Evolutionary conservation across 2,888 invertebrate species (phyloP).

Genomic region (Aromia moschata): DNA sequence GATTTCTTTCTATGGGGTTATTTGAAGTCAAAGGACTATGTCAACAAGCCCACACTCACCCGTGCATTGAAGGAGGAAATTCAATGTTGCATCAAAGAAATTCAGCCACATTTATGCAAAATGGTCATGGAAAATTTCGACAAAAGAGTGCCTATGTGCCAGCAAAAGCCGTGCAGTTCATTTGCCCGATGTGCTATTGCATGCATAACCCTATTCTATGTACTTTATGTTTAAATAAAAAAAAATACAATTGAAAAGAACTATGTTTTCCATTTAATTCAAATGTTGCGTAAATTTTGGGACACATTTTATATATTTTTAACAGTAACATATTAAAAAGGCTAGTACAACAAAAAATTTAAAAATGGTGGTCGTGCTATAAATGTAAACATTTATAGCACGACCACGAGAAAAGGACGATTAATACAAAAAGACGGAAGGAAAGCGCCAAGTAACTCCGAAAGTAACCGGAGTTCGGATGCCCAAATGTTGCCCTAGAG

Average conservation of each 20-base stretch:
- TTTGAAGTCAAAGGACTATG: background rate
- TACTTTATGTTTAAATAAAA: background rate
- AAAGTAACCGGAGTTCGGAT: background rate
- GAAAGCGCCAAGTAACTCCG: background rate
- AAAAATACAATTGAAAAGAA: too few species aligned
- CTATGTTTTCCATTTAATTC: too few species aligned
- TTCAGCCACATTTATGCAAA: background rate
- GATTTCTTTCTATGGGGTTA: background rate
- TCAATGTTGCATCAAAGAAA: background rate
- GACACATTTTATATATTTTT: too few species aligned
- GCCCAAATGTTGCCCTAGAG: slow-evolving; percentile 10
- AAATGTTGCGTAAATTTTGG: too few species aligned
- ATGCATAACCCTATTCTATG: background rate
- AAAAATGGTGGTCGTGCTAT: too few species aligned
- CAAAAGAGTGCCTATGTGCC: background rate
- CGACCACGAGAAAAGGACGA: background rate
- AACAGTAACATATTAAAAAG: too few species aligned
- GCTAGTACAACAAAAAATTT: too few species aligned
- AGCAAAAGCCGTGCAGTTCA: background rate
- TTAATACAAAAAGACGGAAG: background rate
- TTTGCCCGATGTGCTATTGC: background rate
- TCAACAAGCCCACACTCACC: background rate
- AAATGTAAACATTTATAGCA: too few species aligned
- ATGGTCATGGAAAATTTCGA: background rate
- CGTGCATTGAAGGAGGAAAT: background rate